Conservation (phyloP, 2,113 vertebrate species). For the Corvus hawaiiensis region DNA sequence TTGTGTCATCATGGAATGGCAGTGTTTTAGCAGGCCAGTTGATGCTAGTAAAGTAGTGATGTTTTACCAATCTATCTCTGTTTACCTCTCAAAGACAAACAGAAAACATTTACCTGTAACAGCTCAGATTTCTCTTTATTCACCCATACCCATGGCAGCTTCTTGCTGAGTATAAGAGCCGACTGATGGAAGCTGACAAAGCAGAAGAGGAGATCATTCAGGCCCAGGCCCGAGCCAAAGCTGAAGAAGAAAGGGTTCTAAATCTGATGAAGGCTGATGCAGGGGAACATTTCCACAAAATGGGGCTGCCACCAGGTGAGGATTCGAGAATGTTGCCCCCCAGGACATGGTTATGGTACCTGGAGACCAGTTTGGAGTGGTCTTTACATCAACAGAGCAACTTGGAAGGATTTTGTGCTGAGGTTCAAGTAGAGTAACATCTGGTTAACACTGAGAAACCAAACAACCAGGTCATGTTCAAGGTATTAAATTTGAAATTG, state of each 20-base stretch:
- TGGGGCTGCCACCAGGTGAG: conserved; percentile 79
- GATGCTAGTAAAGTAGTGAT: not conserved
- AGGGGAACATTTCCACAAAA: conserved; percentile 16
- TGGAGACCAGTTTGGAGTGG: not conserved
- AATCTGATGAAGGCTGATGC: conserved; percentile 27
- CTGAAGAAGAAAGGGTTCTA: conserved; percentile 66
- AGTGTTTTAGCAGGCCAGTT: not conserved
- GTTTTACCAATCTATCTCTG: not conserved
- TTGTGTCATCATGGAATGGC: not conserved
- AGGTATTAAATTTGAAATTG: not conserved
- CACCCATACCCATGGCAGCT: conserved; percentile 51
- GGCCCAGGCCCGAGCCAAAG: conserved; percentile 71
- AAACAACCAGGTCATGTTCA: not conserved
- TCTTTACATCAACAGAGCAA: not conserved
- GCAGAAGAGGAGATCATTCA: conserved; percentile 81
- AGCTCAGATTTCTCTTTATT: not conserved
- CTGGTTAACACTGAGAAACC: not conserved
- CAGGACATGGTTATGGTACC: not conserved
- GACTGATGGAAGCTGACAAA: conserved; percentile 71
- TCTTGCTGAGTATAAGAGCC: conserved; percentile 60
- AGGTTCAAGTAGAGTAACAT: not conserved
- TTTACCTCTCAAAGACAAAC: not conserved
- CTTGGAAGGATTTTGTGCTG: not conserved
- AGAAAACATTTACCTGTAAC: not conserved
- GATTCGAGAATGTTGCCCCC: not conserved